phyloP scores from a whole-genome alignment of 2,797 vertebrate genomes.

The Siniperca undulata region DNA sequence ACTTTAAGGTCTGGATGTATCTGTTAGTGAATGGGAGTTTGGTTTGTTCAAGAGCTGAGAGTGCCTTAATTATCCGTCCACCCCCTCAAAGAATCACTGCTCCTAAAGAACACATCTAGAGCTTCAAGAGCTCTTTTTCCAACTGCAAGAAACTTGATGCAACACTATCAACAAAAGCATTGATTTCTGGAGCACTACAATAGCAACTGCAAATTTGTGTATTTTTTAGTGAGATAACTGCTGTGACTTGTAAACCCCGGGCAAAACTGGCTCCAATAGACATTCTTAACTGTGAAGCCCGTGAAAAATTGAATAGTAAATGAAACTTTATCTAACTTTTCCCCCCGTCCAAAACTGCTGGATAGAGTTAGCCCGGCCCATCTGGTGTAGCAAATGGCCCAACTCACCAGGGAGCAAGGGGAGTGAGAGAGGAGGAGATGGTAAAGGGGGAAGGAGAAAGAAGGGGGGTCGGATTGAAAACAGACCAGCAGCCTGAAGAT shows the following conservation, averaged over 20 bases:
- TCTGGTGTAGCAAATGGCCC: conserved; percentile 86
- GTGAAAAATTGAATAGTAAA: conserved; percentile 67
- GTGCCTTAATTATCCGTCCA: conserved; percentile 39
- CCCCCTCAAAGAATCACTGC: conserved; percentile 29
- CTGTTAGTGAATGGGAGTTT: conserved; percentile 31
- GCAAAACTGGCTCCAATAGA: neutral
- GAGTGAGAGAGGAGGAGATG: conserved; percentile 63
- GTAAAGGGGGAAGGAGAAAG: conserved; percentile 47
- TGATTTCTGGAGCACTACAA: neutral
- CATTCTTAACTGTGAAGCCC: conserved; percentile 9
- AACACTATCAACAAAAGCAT: neutral
- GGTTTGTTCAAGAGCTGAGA: conserved; percentile 41
- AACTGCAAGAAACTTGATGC: neutral
- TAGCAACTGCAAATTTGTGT: neutral
- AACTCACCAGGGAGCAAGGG: conserved; percentile 79
- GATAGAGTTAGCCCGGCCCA: conserved; percentile 83
- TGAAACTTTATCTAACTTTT: conserved; percentile 80
- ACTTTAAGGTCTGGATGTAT: conserved; percentile 22
- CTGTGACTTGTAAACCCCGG: neutral
- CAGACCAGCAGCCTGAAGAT: conserved; percentile 87
- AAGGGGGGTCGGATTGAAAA: conserved; percentile 86
- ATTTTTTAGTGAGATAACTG: neutral
- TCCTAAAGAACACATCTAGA: neutral
- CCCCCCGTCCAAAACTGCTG: conserved; percentile 61
- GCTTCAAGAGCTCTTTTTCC: conserved; percentile 9